phyloP scores from a whole-genome alignment of 2,113 vertebrate species.

The Saccopteryx leptura region DNA sequence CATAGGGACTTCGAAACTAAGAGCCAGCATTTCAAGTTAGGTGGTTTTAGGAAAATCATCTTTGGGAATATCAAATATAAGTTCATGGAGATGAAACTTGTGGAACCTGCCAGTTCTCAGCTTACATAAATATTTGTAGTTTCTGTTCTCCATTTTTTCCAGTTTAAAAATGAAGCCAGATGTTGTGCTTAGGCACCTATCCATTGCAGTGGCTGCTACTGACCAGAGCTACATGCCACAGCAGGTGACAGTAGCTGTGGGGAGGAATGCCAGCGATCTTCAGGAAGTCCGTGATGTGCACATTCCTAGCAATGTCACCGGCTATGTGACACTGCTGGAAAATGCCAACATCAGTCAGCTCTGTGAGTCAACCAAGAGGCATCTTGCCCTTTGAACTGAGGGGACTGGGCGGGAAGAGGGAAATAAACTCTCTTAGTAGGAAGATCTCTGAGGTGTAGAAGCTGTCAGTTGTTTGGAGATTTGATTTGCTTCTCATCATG shows the following conservation, averaged over 20 bases:
- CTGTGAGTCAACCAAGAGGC: slow-evolving; percentile 92
- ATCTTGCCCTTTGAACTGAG: background rate
- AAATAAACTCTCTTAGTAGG: background rate
- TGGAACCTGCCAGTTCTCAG: background rate
- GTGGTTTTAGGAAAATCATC: background rate
- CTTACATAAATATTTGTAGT: background rate
- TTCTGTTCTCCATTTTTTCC: slow-evolving; percentile 73
- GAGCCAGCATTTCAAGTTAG: slow-evolving; percentile 30
- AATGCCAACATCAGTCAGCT: slow-evolving; percentile 97
- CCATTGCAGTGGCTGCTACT: slow-evolving; percentile 95
- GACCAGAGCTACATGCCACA: slow-evolving; percentile 99
- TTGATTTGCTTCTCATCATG: slow-evolving; percentile 20
- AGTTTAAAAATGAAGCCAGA: slow-evolving; percentile 98
- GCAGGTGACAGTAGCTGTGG: slow-evolving; percentile 96
- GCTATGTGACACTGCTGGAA: slow-evolving; percentile 97
- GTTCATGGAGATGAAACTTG: background rate
- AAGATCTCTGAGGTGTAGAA: background rate
- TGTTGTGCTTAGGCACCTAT: slow-evolving; percentile 95
- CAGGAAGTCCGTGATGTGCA: slow-evolving; percentile 98
- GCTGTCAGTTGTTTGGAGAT: background rate
- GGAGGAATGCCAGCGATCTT: slow-evolving; percentile 93
- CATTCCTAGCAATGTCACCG: slow-evolving; percentile 98
- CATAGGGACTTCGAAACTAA: slow-evolving; percentile 12
- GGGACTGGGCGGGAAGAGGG: background rate
- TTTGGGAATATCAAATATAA: background rate